These are phyloP conservation scores for Psophia crepitans DNA, from an alignment of 2,113 vertebrate genomes.

Conservation along the genomic window DNA sequence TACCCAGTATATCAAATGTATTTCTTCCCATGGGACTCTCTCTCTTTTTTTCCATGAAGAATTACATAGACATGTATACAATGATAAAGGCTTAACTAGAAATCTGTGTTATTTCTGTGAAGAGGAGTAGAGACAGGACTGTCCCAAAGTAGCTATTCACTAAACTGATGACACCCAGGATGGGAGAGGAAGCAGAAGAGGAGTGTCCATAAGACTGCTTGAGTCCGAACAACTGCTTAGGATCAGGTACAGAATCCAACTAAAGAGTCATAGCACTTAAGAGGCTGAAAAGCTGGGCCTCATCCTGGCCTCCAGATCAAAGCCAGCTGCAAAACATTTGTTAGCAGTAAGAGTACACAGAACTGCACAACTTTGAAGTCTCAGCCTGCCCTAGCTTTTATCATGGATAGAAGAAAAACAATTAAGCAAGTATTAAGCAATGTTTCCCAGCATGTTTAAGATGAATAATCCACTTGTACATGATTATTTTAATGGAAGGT, in stretches of 20 bases:
- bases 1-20: background rate
- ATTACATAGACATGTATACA: background rate
- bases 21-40: background rate
- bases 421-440: background rate
- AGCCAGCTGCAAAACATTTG: background rate
- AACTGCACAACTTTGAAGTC: background rate
- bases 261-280: background rate
- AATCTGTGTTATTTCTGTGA: background rate
- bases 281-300: background rate
- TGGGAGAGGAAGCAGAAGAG: background rate
- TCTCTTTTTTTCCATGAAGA: background rate
- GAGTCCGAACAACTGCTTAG: background rate
- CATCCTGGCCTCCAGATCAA: background rate
- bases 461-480: background rate
- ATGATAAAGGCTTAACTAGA: background rate
- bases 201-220: background rate
- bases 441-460: background rate
- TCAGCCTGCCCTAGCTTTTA: background rate
- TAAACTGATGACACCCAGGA: background rate
- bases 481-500: background rate
- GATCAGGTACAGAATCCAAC: background rate
- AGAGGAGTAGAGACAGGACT: background rate
- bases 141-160: background rate
- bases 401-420: background rate
- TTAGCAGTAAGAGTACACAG: background rate